Evolutionary conservation across 1,140 invertebrate species (phyloP).

Genomic region (Lysiphlebus fabarum): DNA sequence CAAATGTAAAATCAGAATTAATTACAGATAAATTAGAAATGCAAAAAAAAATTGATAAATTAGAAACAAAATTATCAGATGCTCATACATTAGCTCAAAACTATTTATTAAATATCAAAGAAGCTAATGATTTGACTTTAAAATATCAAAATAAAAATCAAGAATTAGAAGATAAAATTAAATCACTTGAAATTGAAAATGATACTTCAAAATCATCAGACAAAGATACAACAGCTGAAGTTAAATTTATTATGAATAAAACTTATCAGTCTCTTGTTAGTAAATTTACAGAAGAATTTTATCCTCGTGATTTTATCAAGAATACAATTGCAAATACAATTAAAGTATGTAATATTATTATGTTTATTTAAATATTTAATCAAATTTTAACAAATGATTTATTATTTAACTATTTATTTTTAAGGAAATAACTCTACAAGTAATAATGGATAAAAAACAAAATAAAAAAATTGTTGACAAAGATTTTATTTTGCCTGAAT

Average conservation of each 20-base stretch:
- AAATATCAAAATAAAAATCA: conserved; percentile 27
- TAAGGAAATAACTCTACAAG: conserved; percentile 41
- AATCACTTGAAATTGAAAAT: conserved; percentile 16
- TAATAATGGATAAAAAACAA: conserved; percentile 30
- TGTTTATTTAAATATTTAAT: neutral
- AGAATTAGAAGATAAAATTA: conserved; percentile 30
- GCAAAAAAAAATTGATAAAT: conserved; percentile 27
- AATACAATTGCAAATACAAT: conserved; percentile 38
- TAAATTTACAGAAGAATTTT: conserved; percentile 38
- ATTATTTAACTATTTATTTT: conserved; percentile 17
- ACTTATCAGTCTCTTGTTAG: conserved; percentile 38
- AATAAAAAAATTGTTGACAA: conserved; percentile 1
- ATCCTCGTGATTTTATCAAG: conserved; percentile 37
- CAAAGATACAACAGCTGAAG: conserved; percentile 30
- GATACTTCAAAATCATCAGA: conserved; percentile 4
- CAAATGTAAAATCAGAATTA: conserved; percentile 21
- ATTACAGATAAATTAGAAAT: conserved; percentile 20
- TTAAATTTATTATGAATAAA: conserved; percentile 43
- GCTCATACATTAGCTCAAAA: conserved; percentile 21
- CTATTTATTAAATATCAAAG: conserved; percentile 23
- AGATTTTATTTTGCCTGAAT: neutral
- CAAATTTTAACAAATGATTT: conserved; percentile 3
- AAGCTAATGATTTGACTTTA: conserved; percentile 16
- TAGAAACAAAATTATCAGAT: conserved; percentile 32
- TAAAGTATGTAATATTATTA: conserved; percentile 31